These are phyloP conservation scores for Pitangus sulphuratus DNA, from an alignment of 2,797 vertebrate genomes.

Conservation along the genomic window DNA sequence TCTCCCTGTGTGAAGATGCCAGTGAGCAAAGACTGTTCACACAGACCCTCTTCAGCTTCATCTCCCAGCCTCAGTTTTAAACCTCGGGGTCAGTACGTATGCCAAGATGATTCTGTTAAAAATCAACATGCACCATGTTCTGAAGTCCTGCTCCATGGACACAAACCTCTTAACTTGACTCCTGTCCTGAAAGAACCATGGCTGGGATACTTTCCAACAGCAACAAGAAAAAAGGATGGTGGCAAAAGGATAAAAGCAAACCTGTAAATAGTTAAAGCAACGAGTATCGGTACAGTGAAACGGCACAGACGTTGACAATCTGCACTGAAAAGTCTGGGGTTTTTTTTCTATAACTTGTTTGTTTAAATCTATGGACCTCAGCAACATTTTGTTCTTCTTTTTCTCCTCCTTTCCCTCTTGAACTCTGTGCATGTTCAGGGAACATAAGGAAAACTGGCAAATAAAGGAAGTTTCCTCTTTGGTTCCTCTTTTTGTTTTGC, in stretches of 20 bases:
- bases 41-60: neutral
- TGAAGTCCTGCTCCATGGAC: neutral
- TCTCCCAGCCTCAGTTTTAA: neutral
- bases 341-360: neutral
- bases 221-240: neutral
- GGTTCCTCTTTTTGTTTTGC: neutral
- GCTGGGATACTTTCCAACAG: neutral
- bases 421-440: neutral
- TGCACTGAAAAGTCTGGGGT: neutral
- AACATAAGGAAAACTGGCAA: neutral
- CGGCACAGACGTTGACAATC: neutral
- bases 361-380: neutral
- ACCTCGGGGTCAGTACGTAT: neutral
- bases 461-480: neutral
- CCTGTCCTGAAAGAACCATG: neutral
- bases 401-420: neutral
- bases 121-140: fast-evolving
- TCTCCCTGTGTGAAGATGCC: neutral
- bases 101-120: neutral
- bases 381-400: neutral
- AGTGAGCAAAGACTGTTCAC: neutral
- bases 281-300: neutral
- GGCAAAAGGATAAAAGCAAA: neutral
- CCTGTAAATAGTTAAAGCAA: neutral
- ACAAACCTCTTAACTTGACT: neutral